A percentile compares a stretch with the other conserved stretches of the same genome.
These are phyloP conservation scores for Megamerina dolium DNA, from an alignment of 2,888 invertebrate genomes.

Conservation along the genomic window DNA sequence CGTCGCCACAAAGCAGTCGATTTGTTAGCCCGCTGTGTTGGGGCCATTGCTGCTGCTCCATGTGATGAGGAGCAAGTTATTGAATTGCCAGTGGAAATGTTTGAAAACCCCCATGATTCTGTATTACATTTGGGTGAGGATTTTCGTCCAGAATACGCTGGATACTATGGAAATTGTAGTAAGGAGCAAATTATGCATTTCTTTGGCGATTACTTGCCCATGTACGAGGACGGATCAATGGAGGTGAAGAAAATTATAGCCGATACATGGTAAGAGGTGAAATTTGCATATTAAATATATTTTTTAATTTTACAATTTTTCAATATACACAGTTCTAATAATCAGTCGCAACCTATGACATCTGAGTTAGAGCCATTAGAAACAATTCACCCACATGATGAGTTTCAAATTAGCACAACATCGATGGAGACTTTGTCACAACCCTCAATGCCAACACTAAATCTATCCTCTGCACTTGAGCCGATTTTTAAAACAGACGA, in stretches of 20 bases:
- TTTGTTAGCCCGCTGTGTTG: conserved; percentile 1
- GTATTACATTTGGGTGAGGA: conserved; percentile 28
- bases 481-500: conserved; percentile 26
- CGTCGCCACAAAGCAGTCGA: conserved; percentile 8
- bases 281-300: neutral
- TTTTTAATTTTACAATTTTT: neutral
- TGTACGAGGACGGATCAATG: conserved; percentile 27
- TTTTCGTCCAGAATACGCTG: conserved; percentile 28
- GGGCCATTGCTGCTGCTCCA: neutral
- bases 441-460: conserved; percentile 10
- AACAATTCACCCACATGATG: conserved; percentile 1
- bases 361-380: conserved; percentile 7
- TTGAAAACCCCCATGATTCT: conserved; percentile 33
- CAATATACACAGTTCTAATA: conserved; percentile 2
- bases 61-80: conserved; percentile 27
- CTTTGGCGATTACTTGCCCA: conserved; percentile 31
- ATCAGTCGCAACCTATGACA: neutral
- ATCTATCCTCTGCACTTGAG: conserved; percentile 23
- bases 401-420: too few relatives aligned
- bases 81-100: conserved; percentile 28
- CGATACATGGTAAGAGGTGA: conserved; percentile 16
- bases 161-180: conserved; percentile 30
- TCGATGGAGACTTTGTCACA: neutral
- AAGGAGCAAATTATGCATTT: conserved; percentile 25
- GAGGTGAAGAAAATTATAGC: conserved; percentile 22